Percentiles rank a stretch among this genome's conserved stretches.
Conservation (phyloP, 2,797 vertebrate genomes). For the Prunella strophiata region DNA sequence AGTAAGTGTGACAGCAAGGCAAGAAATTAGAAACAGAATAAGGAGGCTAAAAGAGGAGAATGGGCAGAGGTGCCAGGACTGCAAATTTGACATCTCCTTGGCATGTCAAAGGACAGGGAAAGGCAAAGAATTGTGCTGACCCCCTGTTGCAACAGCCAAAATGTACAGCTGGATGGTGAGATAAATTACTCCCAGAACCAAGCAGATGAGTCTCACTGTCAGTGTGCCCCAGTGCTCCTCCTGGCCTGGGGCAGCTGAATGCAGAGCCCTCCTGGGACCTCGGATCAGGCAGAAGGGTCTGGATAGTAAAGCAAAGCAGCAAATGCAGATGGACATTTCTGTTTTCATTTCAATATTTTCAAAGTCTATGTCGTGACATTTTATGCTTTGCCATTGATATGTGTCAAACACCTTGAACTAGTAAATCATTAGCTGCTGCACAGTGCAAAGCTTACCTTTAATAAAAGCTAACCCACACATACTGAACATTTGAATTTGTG, state of each 20-base stretch:
- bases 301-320: not conserved
- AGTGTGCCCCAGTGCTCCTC: not conserved
- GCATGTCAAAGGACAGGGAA: not conserved
- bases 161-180: not conserved
- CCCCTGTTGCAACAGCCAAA: not conserved
- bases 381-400: not conserved
- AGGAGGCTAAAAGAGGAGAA: not conserved
- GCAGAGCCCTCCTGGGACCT: not conserved
- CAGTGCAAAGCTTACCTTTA: not conserved
- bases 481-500: not conserved
- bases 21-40: slow-evolving; percentile 11
- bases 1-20: not conserved
- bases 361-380: accelerated
- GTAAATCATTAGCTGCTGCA: not conserved
- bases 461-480: not conserved
- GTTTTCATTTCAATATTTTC: not conserved
- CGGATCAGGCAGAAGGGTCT: not conserved
- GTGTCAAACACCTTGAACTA: not conserved
- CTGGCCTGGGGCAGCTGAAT: not conserved
- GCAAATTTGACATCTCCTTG: not conserved
- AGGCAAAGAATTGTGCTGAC: not conserved
- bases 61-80: not conserved
- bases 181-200: not conserved
- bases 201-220: not conserved
- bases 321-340: not conserved